A percentile compares a stretch with the other conserved stretches of the same genome.
phyloP scores from a whole-genome alignment of 2,888 invertebrate species.

The Pheosia tremula region DNA sequence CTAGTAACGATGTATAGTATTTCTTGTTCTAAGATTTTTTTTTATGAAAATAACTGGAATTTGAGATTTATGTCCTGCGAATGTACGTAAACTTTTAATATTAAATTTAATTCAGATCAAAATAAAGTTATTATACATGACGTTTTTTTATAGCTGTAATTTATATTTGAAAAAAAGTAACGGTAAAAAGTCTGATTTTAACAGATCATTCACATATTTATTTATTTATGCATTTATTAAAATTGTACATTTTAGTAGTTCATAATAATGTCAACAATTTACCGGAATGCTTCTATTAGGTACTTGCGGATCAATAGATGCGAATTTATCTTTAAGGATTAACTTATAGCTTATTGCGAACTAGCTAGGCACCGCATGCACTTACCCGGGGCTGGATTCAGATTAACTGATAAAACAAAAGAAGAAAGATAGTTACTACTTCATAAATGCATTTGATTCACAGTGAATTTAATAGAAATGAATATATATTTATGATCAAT shows the following conservation, averaged over 20 bases:
- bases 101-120: too few species aligned
- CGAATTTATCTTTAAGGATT: conserved; percentile 52
- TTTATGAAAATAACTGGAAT: too few species aligned
- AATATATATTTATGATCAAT: conserved; percentile 45
- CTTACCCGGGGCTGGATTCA: conserved; percentile 53
- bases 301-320: conserved; percentile 14
- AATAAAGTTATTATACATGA: too few species aligned
- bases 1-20: too few species aligned
- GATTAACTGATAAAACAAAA: conserved; percentile 20
- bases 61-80: too few species aligned
- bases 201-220: too few species aligned
- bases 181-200: too few species aligned
- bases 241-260: neutral
- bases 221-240: too few species aligned
- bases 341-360: conserved; percentile 67
- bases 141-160: too few species aligned
- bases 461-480: conserved; percentile 13
- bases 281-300: neutral
- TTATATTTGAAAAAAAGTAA: too few species aligned
- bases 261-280: neutral
- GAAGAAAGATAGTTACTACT: conserved; percentile 30
- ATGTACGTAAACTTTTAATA: too few species aligned
- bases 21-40: too few species aligned
- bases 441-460: conserved; percentile 19
- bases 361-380: conserved; percentile 53